Conservation (phyloP, 2,113 vertebrate genomes). For the Lipophrys pholis region DNA sequence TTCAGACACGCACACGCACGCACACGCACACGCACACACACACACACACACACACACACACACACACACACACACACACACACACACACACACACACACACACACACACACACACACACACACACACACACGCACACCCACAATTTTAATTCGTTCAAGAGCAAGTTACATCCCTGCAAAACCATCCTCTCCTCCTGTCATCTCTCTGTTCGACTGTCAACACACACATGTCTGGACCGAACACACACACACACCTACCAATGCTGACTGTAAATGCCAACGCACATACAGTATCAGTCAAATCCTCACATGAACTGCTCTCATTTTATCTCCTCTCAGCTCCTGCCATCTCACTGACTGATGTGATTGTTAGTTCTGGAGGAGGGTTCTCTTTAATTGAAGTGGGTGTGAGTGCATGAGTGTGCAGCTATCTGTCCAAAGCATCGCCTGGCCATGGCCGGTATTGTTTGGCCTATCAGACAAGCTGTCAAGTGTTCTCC, state of each 20-base stretch:
- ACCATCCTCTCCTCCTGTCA: conserved; percentile 65
- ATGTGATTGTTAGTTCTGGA: conserved; percentile 79
- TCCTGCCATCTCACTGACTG: conserved; percentile 70
- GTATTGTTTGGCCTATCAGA: conserved; percentile 88
- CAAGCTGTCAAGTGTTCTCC: conserved; percentile 82
- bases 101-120: conserved; percentile 19
- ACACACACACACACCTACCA: conserved; percentile 9
- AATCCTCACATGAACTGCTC: conserved; percentile 62
- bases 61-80: conserved; percentile 19
- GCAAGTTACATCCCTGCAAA: conserved; percentile 58
- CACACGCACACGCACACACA: conserved; percentile 19
- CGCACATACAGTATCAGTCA: conserved; percentile 46
- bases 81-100: conserved; percentile 22
- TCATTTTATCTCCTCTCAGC: conserved; percentile 64
- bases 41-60: conserved; percentile 16
- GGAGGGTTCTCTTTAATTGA: conserved; percentile 80
- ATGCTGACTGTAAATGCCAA: conserved; percentile 14
- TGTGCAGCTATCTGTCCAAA: conserved; percentile 81
- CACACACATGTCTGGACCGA: conserved; percentile 41
- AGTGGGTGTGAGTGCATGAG: conserved; percentile 75
- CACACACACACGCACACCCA: conserved; percentile 22
- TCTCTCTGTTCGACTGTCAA: conserved; percentile 63
- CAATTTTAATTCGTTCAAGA: conserved; percentile 57
- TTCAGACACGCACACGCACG: conserved; percentile 22
- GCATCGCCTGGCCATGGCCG: conserved; percentile 81